Conservation (phyloP, 2,888 invertebrate species). For the Chirona hameri region DNA sequence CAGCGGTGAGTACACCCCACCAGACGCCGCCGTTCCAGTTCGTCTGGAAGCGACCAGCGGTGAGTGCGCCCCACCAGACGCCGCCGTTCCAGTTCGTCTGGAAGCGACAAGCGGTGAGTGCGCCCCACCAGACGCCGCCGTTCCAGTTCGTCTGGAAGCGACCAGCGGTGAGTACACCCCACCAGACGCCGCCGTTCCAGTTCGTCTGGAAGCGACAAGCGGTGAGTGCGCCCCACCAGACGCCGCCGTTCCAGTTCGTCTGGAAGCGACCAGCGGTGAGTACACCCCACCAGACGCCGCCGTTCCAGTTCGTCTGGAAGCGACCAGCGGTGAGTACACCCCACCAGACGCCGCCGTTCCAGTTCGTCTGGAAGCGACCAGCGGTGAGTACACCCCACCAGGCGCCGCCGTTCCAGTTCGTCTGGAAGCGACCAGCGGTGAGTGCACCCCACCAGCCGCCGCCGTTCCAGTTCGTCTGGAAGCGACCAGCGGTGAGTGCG, state of each 20-base stretch:
- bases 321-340: conserved; percentile 65
- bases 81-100: conserved; percentile 90
- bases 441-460: conserved; percentile 71
- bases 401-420: conserved; percentile 87
- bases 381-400: too few relatives aligned
- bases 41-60: too few relatives aligned
- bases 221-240: conserved; percentile 68
- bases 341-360: conserved; percentile 89
- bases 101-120: conserved; percentile 75
- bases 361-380: conserved; percentile 91
- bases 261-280: too few relatives aligned
- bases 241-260: conserved; percentile 86
- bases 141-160: conserved; percentile 91
- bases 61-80: conserved; percentile 85
- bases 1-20: conserved; percentile 65
- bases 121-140: conserved; percentile 78
- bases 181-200: conserved; percentile 89
- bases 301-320: conserved; percentile 88
- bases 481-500: too few relatives aligned
- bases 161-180: too few relatives aligned
- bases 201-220: conserved; percentile 86
- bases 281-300: conserved; percentile 91
- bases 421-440: conserved; percentile 84
- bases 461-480: conserved; percentile 90
- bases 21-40: conserved; percentile 92